These are phyloP conservation scores for Brachyopa scutellaris DNA, from an alignment of 2,888 invertebrate genomes.

Conservation along the genomic window DNA sequence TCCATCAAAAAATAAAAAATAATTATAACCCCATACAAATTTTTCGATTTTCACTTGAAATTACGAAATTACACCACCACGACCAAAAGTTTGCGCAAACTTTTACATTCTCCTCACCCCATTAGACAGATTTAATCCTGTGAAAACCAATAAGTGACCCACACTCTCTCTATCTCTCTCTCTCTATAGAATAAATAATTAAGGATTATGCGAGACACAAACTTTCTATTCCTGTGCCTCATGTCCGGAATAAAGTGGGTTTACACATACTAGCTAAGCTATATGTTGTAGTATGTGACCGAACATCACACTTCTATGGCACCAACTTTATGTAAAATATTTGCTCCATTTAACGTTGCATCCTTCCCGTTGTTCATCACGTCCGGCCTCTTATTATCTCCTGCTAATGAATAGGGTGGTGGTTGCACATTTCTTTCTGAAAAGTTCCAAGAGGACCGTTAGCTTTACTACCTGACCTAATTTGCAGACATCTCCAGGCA, in stretches of 20 bases:
- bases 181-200: conserved; percentile 43
- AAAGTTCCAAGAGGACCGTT: conserved; percentile 10
- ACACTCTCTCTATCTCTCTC: conserved; percentile 1
- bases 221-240: not conserved
- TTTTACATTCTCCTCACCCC: conserved; percentile 14
- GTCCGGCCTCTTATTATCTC: conserved; percentile 42
- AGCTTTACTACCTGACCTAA: conserved; percentile 30
- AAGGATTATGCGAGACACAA: conserved; percentile 35
- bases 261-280: too few relatives aligned
- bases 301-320: conserved; percentile 3
- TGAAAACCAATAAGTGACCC: conserved; percentile 47
- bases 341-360: not conserved
- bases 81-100: conserved; percentile 19
- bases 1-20: too few relatives aligned
- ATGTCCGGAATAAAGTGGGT: conserved; percentile 4
- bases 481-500: conserved; percentile 14
- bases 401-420: conserved; percentile 41
- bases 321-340: conserved; percentile 16
- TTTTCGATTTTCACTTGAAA: too few relatives aligned
- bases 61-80: not conserved
- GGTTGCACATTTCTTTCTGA: not conserved
- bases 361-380: conserved; percentile 20
- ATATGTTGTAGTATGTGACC: conserved; percentile 28
- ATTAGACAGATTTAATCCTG: conserved; percentile 40
- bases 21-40: too few relatives aligned